phyloP scores from a whole-genome alignment of 2,113 vertebrate species.

The Sylvicapra grimmia region DNA sequence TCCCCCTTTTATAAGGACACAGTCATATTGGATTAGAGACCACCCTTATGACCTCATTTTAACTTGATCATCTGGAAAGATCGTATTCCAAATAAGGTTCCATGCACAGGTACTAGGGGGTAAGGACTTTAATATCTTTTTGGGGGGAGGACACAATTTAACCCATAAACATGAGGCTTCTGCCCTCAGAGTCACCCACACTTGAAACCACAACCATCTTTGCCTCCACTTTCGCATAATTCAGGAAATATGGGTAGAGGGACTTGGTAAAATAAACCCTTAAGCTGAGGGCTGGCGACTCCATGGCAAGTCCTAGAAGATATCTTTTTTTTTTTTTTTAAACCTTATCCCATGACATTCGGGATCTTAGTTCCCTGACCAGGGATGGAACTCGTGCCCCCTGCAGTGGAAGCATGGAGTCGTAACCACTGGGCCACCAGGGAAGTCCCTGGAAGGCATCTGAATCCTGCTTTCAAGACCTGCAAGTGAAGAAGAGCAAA shows the following conservation, averaged over 20 bases:
- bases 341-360: not conserved
- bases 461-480: not conserved
- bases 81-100: not conserved
- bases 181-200: not conserved
- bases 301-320: not conserved
- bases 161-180: not conserved
- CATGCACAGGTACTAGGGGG: no score
- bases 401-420: not conserved
- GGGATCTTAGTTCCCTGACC: not conserved
- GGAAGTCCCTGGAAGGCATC: not conserved
- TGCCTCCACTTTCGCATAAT: not conserved
- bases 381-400: not conserved
- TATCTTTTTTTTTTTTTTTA: not conserved
- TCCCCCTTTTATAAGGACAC: not conserved
- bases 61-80: not conserved
- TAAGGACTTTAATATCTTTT: not conserved
- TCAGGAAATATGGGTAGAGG: not conserved
- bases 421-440: not conserved
- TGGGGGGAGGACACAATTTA: not conserved
- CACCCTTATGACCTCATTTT: not conserved
- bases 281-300: not conserved
- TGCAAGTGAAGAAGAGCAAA: not conserved
- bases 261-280: not conserved
- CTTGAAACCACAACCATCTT: not conserved
- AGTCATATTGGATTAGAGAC: not conserved